These are phyloP conservation scores for Magallana nippona DNA, from an alignment of 2,888 invertebrate genomes.

Conservation along the genomic window DNA sequence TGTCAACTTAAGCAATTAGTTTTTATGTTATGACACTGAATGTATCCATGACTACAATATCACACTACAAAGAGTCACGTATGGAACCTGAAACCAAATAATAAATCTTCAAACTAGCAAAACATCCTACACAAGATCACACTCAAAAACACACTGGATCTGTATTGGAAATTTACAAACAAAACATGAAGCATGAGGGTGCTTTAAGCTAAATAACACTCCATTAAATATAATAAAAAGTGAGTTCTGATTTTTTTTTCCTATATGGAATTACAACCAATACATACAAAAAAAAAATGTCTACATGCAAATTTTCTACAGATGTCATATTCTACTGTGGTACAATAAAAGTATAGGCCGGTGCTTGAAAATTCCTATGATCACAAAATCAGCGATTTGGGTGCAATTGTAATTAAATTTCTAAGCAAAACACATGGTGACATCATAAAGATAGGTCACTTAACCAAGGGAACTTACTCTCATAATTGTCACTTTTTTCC, in stretches of 20 bases:
- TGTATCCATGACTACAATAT: too few species aligned
- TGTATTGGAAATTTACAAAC: not conserved
- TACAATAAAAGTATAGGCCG: constrained; percentile 8
- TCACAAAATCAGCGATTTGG: constrained; percentile 29
- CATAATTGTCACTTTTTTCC: constrained; percentile 25
- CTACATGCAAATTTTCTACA: constrained; percentile 25
- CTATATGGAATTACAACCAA: constrained; percentile 1
- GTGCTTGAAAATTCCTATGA: constrained; percentile 4
- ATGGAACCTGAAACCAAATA: not conserved
- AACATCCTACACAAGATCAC: constrained; percentile 28
- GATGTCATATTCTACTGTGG: constrained; percentile 22
- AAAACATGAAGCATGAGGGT: constrained; percentile 12
- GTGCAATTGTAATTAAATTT: constrained; percentile 12
- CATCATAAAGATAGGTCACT: constrained; percentile 26
- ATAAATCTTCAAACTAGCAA: not conserved
- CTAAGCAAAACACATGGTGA: constrained; percentile 34
- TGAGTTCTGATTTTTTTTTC: constrained; percentile 2
- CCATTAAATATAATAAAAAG: constrained; percentile 17
- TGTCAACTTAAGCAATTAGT: too few species aligned
- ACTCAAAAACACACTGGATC: constrained; percentile 21
- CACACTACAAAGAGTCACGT: too few species aligned
- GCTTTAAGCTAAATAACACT: constrained; percentile 23
- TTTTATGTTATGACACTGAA: too few species aligned
- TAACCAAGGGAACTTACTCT: constrained; percentile 38
- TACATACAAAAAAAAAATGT: not conserved